phyloP scores from a whole-genome alignment of 2,888 invertebrate species.

The Rotaria socialis region DNA sequence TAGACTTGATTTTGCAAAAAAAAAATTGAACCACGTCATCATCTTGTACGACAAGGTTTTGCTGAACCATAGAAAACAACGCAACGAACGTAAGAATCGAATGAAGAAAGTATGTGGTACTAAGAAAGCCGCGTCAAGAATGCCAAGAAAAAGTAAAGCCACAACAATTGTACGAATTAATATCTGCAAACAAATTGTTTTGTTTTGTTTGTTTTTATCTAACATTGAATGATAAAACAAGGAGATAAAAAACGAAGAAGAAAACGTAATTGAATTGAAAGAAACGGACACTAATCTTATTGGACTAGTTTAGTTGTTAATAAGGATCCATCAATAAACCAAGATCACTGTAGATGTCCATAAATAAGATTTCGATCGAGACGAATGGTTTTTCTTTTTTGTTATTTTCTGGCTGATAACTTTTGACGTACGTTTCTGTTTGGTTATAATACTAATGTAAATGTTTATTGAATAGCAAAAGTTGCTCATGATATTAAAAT shows the following conservation, averaged over 20 bases:
- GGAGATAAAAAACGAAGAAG: not conserved
- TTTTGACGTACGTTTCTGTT: too few species aligned
- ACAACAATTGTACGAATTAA: not conserved
- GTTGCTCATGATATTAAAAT: too few species aligned
- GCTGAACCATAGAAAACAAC: slow-evolving; percentile 90
- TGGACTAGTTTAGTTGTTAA: too few species aligned
- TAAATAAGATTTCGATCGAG: too few species aligned
- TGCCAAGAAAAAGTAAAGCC: slow-evolving; percentile 46
- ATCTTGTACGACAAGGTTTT: slow-evolving; percentile 85
- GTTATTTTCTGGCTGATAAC: too few species aligned
- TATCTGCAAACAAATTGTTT: not conserved
- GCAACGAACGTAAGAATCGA: slow-evolving; percentile 98
- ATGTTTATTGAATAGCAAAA: too few species aligned
- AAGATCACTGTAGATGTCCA: too few species aligned
- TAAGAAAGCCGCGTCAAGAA: slow-evolving; percentile 46
- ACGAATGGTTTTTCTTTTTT: too few species aligned
- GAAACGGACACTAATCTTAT: too few species aligned
- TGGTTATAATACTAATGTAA: too few species aligned
- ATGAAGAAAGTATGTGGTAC: slow-evolving; percentile 99
- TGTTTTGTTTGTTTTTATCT: not conserved
- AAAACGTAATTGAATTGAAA: too few species aligned
- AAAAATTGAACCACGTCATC: slow-evolving; percentile 97
- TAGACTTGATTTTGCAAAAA: slow-evolving; percentile 90
- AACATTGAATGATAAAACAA: not conserved
- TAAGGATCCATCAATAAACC: too few species aligned